Evolutionary conservation across 2,797 vertebrate species (phyloP), one percentile per base, ranked within the genome.

Genomic region (Sebastolobus altivelis): DNA sequence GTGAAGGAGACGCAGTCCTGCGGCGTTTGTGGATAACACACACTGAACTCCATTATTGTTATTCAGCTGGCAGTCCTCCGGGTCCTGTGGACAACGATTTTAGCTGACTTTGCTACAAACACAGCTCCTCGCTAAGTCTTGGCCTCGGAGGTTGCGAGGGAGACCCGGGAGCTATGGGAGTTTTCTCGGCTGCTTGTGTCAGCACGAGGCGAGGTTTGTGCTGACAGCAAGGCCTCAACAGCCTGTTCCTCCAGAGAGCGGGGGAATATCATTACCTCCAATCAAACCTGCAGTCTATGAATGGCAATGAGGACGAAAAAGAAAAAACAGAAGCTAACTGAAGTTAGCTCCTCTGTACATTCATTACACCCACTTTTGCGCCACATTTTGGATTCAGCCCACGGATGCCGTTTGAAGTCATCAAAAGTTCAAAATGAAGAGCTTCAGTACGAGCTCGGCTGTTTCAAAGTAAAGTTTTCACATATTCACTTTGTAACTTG

Each of bases 211-310:
- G 13, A 74, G 65, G 77, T 90, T 94, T 93, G 75, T 95, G 94
- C 93, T 95, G 94, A 95, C 84, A 31, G 72, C n/a, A 10, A 88
- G 87, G 87, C 87, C 91, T 87, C 74, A 13, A 69, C 84, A 67
- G 76, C 58, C 78, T 54, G 71, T 55, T 49, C 82, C 83, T 68
- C 77, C 74, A 33, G 88, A 87, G 88, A 89, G 82, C 61, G 18
- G 65, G 69, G 75, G 84, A 77, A 92, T 90, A 92, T 91, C 90
- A 92, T 94, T 94, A 94, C 71, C 61, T 86, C 88, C 86, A 89
- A 89, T 92, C 88, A 89, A 92, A 92, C 79, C 84, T 63, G 75
- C 79, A 86, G 84, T 71, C 80, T 66, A 63, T 84, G 88, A 93
- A 93, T 94, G 87, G 75, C 79, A 94, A 94, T 91, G 84, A 92